A percentile compares a stretch with the other conserved stretches of the same genome.
These are phyloP conservation scores for Pogonognathellus flavescens DNA, from an alignment of 1,140 invertebrate genomes.

Conservation along the genomic window DNA sequence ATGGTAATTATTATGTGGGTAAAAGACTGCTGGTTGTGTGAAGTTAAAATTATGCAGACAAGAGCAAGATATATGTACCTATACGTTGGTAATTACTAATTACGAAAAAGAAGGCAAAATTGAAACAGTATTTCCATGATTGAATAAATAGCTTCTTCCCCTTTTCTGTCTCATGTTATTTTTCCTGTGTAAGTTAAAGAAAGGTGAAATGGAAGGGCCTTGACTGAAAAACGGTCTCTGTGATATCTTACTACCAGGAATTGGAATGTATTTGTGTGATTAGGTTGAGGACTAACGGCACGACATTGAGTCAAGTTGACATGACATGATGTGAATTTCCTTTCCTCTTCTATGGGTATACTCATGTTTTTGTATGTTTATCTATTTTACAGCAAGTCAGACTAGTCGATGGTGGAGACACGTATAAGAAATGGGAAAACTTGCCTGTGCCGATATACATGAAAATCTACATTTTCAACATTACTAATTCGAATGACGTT, in stretches of 20 bases:
- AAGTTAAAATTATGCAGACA: too few species aligned
- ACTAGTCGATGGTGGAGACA: conserved; percentile 56
- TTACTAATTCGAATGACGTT: conserved; percentile 60
- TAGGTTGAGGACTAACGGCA: background rate
- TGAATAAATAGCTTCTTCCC: background rate
- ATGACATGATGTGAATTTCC: conserved; percentile 16
- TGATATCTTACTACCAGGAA: background rate
- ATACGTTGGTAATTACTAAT: too few species aligned
- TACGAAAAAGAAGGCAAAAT: background rate
- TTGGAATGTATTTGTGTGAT: background rate
- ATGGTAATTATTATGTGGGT: too few species aligned
- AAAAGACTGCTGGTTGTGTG: too few species aligned
- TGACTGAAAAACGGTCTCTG: background rate
- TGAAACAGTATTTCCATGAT: background rate
- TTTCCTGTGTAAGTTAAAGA: background rate
- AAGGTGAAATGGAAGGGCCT: background rate
- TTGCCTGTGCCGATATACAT: conserved; percentile 58
- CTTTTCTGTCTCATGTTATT: background rate
- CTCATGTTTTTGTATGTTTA: background rate
- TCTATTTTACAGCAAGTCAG: conserved; percentile 41
- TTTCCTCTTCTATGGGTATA: too few species aligned
- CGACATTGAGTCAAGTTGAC: background rate
- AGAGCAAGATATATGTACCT: too few species aligned
- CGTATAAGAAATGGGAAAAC: conserved; percentile 61
- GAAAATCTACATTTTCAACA: conserved; percentile 58